phyloP scores from a whole-genome alignment of 2,888 invertebrate genomes.

The Villa cingulata region DNA sequence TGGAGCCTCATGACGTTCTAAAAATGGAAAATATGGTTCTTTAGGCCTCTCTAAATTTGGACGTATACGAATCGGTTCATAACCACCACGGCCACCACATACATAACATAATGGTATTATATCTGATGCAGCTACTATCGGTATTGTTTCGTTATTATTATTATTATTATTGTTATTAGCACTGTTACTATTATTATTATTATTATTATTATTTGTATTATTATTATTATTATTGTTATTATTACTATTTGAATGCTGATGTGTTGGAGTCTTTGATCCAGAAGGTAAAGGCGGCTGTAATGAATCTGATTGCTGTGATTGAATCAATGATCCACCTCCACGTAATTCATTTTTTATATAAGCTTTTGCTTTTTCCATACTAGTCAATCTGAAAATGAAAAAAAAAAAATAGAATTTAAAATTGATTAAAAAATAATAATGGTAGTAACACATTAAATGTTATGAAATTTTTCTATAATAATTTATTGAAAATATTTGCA shows the following conservation, averaged over 20 bases:
- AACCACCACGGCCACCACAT: slow-evolving; percentile 58
- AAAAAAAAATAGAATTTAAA: slow-evolving; percentile 1
- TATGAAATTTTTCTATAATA: no score
- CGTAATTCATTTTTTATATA: slow-evolving; percentile 58
- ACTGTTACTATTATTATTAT: slow-evolving; percentile 15
- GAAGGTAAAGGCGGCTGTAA: slow-evolving; percentile 5
- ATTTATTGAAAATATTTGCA: no score
- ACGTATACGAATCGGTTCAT: slow-evolving; percentile 49
- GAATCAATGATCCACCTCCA: slow-evolving; percentile 33
- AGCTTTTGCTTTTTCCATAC: slow-evolving; percentile 54
- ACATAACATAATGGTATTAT: slow-evolving; percentile 44
- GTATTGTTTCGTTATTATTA: not conserved
- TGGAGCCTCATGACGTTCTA: slow-evolving; percentile 80
- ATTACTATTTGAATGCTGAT: slow-evolving; percentile 4
- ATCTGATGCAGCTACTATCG: slow-evolving; percentile 13
- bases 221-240: slow-evolving; percentile 17
- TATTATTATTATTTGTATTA: slow-evolving; percentile 18
- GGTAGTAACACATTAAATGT: no score
- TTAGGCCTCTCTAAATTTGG: slow-evolving; percentile 52
- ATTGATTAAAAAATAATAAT: no score
- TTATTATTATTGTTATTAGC: slow-evolving; percentile 15
- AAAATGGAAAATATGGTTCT: slow-evolving; percentile 82
- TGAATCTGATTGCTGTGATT: slow-evolving; percentile 6
- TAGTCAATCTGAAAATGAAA: slow-evolving; percentile 10
- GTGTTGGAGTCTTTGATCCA: slow-evolving; percentile 2